A percentile compares a stretch with the other conserved stretches of the same genome.
Evolutionary conservation across 2,888 invertebrate species (phyloP).

Genomic region (Phymatocera aterrima): DNA sequence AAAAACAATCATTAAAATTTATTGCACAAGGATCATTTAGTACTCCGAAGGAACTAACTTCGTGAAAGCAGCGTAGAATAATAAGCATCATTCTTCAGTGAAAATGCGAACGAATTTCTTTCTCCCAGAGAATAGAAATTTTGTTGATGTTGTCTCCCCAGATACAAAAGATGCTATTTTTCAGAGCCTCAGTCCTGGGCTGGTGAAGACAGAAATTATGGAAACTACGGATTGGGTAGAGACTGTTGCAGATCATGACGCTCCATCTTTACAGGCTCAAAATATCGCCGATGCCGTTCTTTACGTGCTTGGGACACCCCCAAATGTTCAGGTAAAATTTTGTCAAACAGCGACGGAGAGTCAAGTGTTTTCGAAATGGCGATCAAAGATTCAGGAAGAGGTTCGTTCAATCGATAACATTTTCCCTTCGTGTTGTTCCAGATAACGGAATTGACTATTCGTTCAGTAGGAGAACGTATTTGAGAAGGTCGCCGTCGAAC

Average conservation of each 20-base stretch:
- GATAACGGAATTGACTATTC: slow-evolving; percentile 38
- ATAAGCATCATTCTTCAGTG: no score
- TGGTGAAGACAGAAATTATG: slow-evolving; percentile 55
- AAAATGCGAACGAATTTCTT: no score
- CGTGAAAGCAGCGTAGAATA: no score
- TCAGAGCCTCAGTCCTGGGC: slow-evolving; percentile 58
- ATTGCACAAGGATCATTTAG: no score
- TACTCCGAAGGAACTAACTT: no score
- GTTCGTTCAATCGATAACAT: background rate
- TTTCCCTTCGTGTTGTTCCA: background rate
- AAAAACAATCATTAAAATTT: no score
- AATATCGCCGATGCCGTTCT: slow-evolving; percentile 80
- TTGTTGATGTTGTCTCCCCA: no score
- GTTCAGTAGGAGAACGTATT: slow-evolving; percentile 31
- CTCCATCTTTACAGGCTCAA: slow-evolving; percentile 74
- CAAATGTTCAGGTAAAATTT: slow-evolving; percentile 75
- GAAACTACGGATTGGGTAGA: slow-evolving; percentile 56
- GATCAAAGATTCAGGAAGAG: background rate
- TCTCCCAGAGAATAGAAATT: no score
- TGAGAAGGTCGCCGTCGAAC: background rate
- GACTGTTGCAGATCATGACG: slow-evolving; percentile 57
- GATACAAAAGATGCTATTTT: no score
- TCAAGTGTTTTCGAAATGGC: background rate
- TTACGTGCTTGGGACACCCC: slow-evolving; percentile 79
- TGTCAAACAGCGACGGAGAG: background rate